Evolutionary conservation across 1,140 invertebrate species (phyloP), one percentile per base, ranked within the genome.

Genomic region (Leguminivora glycinivorella): DNA sequence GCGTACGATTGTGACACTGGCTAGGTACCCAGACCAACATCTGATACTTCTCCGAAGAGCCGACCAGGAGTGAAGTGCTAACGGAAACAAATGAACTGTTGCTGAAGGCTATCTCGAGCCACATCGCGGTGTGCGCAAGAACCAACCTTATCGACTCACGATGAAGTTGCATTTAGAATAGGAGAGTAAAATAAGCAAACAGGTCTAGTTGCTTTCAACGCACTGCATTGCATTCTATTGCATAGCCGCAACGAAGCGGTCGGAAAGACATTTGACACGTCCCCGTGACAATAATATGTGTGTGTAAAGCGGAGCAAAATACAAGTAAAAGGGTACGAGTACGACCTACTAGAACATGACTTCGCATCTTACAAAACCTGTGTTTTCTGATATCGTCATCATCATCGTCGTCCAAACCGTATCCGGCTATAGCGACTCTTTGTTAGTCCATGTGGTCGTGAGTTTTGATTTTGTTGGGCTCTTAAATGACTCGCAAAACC

Each of bases 11-110:
- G n/a, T n/a, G n/a, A n/a, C n/a, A n/a, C n/a, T n/a, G n/a, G n/a
- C n/a, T n/a, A n/a, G n/a, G n/a, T n/a, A n/a, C n/a, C n/a, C n/a
- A n/a, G 72, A 69, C 75, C 72, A 80, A 82, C 83, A 87, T 83
- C 73, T 83, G 81, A 88, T 87, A 87, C 85, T 83, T 79, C 73
- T 71, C 75, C 78, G 75, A 79, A 83, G 82, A 85, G 81, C 78
- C 79, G 81, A 82, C 76, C 79, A 82, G 77, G 82, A 84, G 78
- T 83, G 82, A 84, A 84, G 79, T 85, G 82, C 78, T 85, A 87
- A 87, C 79, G 83, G 88, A 85, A 87, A 85, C 82, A 88, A 88
- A 88, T 88, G 81, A 85, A 85, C 82, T 83, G 82, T 83, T 82
- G 75, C 79, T 83, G 82, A 82, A 87, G 77, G 79, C 81, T 77